phyloP scores from a whole-genome alignment of 2,113 vertebrate species.

The Rhinolophus sinicus region DNA sequence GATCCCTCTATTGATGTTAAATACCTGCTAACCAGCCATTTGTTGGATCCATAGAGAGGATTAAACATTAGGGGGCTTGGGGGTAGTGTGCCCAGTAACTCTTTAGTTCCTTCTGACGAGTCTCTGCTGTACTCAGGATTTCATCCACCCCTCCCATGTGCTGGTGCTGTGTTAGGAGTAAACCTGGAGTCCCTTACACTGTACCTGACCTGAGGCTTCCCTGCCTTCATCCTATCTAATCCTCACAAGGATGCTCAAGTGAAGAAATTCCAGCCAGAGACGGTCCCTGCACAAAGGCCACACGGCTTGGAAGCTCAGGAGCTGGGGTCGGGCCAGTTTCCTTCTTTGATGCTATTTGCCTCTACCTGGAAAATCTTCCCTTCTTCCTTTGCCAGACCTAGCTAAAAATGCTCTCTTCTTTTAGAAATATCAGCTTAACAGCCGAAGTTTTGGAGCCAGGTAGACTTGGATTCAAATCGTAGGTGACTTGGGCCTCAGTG shows the following conservation, averaged over 20 bases:
- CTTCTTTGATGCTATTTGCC: background rate
- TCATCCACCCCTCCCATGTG: fast-evolving
- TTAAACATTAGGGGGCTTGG: fast-evolving
- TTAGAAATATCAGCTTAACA: background rate
- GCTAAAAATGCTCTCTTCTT: background rate
- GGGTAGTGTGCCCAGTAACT: background rate
- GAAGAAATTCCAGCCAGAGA: background rate
- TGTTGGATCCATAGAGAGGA: background rate
- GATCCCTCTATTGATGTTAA: too few species aligned
- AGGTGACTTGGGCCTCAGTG: background rate
- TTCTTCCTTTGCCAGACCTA: background rate
- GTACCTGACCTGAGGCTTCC: background rate
- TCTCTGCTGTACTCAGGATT: too few species aligned
- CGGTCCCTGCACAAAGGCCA: background rate
- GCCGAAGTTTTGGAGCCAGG: background rate
- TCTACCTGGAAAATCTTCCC: background rate
- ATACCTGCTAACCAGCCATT: fast-evolving
- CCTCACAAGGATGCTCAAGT: background rate
- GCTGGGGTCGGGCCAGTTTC: background rate
- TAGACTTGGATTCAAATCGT: background rate
- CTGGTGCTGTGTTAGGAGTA: fast-evolving
- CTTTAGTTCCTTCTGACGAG: background rate
- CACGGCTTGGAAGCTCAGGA: background rate
- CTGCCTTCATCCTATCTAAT: fast-evolving
- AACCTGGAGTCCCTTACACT: background rate